phyloP scores from a whole-genome alignment of 2,797 vertebrate species.

The Sebastes matsubarae region DNA sequence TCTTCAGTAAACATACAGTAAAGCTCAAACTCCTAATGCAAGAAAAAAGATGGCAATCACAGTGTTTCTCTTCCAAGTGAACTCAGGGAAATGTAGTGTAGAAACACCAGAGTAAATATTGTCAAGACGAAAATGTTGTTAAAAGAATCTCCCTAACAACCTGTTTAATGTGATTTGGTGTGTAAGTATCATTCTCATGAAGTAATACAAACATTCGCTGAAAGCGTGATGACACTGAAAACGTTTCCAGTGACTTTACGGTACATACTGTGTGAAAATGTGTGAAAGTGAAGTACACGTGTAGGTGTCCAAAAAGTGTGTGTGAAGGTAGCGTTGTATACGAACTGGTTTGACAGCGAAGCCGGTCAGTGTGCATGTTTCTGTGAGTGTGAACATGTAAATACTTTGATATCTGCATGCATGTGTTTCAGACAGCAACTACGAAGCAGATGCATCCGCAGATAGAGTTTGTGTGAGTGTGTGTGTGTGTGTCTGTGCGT shows the following conservation, averaged over 20 bases:
- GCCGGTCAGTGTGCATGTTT: background rate
- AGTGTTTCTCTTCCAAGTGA: background rate
- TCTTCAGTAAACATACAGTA: background rate
- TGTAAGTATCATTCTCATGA: background rate
- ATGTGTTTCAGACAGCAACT: constrained; percentile 15
- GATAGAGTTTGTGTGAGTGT: constrained; percentile 17
- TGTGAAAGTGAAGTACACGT: background rate
- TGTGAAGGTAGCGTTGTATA: background rate
- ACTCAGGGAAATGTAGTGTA: background rate
- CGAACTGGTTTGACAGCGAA: background rate
- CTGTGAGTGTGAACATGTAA: background rate
- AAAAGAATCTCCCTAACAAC: background rate
- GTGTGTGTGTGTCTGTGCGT: constrained; percentile 28
- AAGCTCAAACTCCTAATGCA: background rate
- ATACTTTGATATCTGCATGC: constrained; percentile 3
- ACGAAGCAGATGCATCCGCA: constrained; percentile 5
- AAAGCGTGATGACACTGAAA: background rate
- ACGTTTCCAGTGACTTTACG: background rate
- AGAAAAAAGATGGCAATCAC: background rate
- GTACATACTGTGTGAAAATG: background rate
- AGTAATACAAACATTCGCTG: background rate
- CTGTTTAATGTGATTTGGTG: background rate
- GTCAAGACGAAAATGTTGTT: background rate
- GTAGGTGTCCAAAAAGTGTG: background rate
- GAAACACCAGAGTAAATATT: background rate